These are phyloP conservation scores for Drosophila conformis DNA, from an alignment of 2,888 invertebrate genomes.

Conservation along the genomic window DNA sequence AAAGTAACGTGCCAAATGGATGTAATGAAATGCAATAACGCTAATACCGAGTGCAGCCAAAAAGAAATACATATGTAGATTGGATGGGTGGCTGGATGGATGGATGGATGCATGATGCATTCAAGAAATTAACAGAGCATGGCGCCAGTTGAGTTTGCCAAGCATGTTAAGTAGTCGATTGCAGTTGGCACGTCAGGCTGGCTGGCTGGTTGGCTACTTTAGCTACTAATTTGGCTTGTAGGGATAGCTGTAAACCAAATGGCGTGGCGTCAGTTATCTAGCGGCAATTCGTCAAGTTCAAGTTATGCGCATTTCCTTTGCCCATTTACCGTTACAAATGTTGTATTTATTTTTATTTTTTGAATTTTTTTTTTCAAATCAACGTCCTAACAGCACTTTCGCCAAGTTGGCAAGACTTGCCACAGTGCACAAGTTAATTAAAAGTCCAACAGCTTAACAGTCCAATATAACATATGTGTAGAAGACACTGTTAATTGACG, in stretches of 20 bases:
- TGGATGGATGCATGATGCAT: slow-evolving; percentile 48
- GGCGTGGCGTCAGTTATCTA: slow-evolving; percentile 47
- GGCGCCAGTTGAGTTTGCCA: slow-evolving; percentile 51
- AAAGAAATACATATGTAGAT: slow-evolving; percentile 17
- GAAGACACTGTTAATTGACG: background rate
- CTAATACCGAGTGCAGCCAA: slow-evolving; percentile 56
- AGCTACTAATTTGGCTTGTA: slow-evolving; percentile 9
- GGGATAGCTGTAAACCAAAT: slow-evolving; percentile 56
- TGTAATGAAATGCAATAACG: slow-evolving; percentile 54
- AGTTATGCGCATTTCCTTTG: slow-evolving; percentile 78
- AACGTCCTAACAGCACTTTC: slow-evolving; percentile 61
- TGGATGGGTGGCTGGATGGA: slow-evolving; percentile 5
- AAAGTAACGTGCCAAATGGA: slow-evolving; percentile 64
- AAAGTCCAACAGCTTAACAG: slow-evolving; percentile 15
- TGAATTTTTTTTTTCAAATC: slow-evolving; percentile 39
- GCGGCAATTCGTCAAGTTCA: slow-evolving; percentile 63
- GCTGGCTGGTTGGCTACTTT: slow-evolving; percentile 11
- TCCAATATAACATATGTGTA: background rate
- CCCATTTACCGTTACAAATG: slow-evolving; percentile 67
- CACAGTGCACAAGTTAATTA: slow-evolving; percentile 6
- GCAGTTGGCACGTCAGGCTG: slow-evolving; percentile 45
- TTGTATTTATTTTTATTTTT: slow-evolving; percentile 16
- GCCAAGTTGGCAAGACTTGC: slow-evolving; percentile 34
- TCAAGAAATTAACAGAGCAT: slow-evolving; percentile 69
- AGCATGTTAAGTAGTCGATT: slow-evolving; percentile 55